Percentiles rank a stretch among this genome's conserved stretches.
Evolutionary conservation across 2,888 invertebrate species (phyloP).

Genomic region (Ischnura elegans): DNA sequence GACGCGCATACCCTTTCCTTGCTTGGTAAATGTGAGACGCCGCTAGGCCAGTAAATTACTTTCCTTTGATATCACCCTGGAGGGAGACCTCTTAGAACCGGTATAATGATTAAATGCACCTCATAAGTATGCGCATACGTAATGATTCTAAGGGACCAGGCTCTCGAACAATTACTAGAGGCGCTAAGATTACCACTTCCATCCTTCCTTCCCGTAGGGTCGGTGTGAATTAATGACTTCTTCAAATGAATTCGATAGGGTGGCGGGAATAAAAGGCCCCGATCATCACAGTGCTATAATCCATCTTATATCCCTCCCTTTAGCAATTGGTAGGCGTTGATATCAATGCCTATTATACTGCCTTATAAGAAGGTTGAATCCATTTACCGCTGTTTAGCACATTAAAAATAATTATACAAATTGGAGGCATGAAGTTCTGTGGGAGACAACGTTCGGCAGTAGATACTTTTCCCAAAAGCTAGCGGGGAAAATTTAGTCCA

Average conservation of each 20-base stretch:
- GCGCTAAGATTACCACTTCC: conserved; percentile 11
- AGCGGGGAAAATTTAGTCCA: no score
- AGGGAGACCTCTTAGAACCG: background rate
- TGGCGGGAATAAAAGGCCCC: background rate
- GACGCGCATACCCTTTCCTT: no score
- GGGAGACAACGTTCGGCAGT: no score
- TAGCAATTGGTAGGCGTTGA: background rate
- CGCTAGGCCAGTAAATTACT: background rate
- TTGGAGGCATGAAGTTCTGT: no score
- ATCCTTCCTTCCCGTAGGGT: background rate
- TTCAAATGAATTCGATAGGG: background rate
- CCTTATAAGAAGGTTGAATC: no score
- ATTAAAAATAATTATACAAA: no score
- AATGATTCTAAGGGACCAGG: background rate
- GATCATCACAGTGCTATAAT: background rate
- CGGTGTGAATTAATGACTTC: background rate
- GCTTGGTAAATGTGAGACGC: no score
- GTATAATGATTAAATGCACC: background rate
- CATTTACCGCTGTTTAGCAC: no score
- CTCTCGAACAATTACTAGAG: background rate
- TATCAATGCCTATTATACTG: no score
- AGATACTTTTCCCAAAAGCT: no score
- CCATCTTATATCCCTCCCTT: background rate
- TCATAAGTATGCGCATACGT: conserved; percentile 22
- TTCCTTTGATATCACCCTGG: background rate